phyloP scores from a whole-genome alignment of 2,888 invertebrate species.

The Ametastegia equiseti region DNA sequence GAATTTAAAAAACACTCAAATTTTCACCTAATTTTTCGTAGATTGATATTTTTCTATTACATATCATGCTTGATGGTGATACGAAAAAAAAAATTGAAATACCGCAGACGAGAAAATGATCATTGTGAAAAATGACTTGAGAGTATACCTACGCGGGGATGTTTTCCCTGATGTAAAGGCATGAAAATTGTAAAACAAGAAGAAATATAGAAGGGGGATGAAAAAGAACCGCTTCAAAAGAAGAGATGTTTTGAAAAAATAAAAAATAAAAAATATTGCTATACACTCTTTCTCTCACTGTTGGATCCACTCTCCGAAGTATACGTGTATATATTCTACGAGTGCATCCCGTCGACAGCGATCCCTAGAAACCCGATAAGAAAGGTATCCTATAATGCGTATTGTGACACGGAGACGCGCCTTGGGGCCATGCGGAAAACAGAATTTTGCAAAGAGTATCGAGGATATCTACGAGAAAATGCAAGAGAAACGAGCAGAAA shows the following conservation, averaged over 20 bases:
- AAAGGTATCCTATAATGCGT: conserved; percentile 33
- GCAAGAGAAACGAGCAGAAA: neutral
- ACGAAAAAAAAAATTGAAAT: too few species aligned
- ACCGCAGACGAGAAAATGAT: too few species aligned
- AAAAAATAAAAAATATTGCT: conserved; percentile 7
- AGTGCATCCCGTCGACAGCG: conserved; percentile 20
- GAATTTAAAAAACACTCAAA: too few species aligned
- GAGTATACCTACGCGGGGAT: too few species aligned
- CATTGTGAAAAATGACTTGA: too few species aligned
- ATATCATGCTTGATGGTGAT: too few species aligned
- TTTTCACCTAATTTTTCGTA: too few species aligned
- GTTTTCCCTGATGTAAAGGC: neutral
- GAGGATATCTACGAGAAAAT: neutral
- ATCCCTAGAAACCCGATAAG: conserved; percentile 24
- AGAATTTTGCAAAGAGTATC: neutral
- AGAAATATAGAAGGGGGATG: neutral
- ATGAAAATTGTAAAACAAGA: too few species aligned
- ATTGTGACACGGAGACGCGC: conserved; percentile 13
- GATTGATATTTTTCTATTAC: too few species aligned
- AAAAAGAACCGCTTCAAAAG: conserved; percentile 4
- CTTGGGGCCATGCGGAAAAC: neutral
- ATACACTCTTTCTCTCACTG: neutral
- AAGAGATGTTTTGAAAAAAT: neutral
- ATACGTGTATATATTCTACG: neutral
- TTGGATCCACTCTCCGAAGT: neutral